Conservation (phyloP, 2,113 vertebrate species). For the Rallus limicola region DNA sequence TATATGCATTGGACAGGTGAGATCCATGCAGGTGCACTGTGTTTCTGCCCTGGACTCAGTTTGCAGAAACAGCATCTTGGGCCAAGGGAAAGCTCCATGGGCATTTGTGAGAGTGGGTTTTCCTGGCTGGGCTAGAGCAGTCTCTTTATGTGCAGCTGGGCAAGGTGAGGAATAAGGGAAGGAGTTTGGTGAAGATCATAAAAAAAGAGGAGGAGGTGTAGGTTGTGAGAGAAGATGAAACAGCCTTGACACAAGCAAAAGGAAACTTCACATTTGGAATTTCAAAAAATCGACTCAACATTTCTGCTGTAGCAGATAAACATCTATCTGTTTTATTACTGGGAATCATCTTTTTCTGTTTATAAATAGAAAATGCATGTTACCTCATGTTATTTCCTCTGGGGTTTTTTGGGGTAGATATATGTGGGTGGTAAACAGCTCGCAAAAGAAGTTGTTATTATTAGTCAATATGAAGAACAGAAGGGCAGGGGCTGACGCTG, state of each 20-base stretch:
- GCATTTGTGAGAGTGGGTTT: not conserved
- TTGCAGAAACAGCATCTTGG: fast-evolving
- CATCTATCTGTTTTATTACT: constrained; percentile 66
- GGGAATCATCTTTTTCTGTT: constrained; percentile 56
- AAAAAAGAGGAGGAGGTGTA: constrained; percentile 46
- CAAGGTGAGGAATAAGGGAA: constrained; percentile 16
- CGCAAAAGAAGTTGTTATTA: not conserved
- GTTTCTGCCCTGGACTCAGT: not conserved
- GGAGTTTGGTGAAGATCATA: not conserved
- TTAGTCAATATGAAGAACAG: constrained; percentile 5
- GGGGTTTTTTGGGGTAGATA: constrained; percentile 11
- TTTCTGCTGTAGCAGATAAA: constrained; percentile 75
- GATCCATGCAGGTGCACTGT: not conserved
- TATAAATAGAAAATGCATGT: constrained; percentile 69
- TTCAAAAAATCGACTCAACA: constrained; percentile 66
- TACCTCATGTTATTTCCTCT: constrained; percentile 69
- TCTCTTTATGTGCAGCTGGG: not conserved
- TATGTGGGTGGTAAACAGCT: constrained; percentile 14
- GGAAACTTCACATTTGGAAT: constrained; percentile 73
- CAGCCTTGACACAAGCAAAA: constrained; percentile 40
- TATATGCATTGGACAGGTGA: not conserved
- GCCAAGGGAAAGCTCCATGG: fast-evolving
- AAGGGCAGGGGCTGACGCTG: not conserved
- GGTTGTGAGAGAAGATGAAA: constrained; percentile 62
- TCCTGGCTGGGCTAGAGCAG: not conserved